Evolutionary conservation across 2,888 invertebrate genomes (phyloP), one percentile per base, ranked within the genome.

Genomic region (Dinocampus coccinellae): DNA sequence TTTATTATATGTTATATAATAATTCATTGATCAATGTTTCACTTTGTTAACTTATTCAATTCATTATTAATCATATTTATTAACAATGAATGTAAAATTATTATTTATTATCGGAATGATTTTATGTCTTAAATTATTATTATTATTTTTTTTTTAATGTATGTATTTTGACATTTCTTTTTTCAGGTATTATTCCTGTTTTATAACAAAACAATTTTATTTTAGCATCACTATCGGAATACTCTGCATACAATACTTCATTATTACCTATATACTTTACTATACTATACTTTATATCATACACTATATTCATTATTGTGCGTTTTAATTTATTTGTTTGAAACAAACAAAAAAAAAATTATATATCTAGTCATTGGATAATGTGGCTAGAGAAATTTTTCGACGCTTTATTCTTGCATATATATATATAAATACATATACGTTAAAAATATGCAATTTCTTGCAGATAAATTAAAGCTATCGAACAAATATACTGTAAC

Each of bases 241-340:
- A 85, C 86, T 81, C 83, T 84, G 24, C 72, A 70, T 89, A 89
- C 88, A 82, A 80, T 77, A 79, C 73, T 69, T 62, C 75, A 75
- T 74, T n/a, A n/a, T n/a, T 47, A 63, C 65, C 33, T 70, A 67
- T 70, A 70, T 16, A 42, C 42, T 70, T 63, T 52, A 65, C 55
- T 72, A 66, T 72, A 70, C 60, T 68, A 52, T 64, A 61, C 42
- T 47, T 26, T 29, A 71, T 66, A 69, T 73, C 62, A 76, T 72
- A 79, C 75, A 76, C 75, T 72, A 70, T n/a, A n/a, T 76, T 80
- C 80, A 78, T 82, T 78, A 77, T 81, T 81, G 79, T 84, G 79
- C 82, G 83, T 80, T 83, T 82, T 80, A 80, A 83, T 84, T 84
- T 82, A 83, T 83, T 84, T 84, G 84, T 84, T 84, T 82, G 82